Evolutionary conservation across 2,113 vertebrate species (phyloP).

Genomic region (Apeltes quadracus): DNA sequence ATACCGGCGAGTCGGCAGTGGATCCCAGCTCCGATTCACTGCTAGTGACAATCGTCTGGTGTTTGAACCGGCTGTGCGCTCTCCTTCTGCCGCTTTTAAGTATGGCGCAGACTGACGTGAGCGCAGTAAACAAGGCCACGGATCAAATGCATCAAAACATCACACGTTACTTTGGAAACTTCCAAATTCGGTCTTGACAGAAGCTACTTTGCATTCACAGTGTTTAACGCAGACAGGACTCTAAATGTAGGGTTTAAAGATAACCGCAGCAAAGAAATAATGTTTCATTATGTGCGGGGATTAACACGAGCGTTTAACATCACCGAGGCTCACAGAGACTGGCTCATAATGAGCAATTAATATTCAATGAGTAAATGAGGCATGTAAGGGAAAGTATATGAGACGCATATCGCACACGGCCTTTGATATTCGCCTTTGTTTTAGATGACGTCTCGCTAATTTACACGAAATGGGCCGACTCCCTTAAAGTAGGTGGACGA

Average conservation of each 20-base stretch:
- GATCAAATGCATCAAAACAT: constrained; percentile 21
- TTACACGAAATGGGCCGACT: neutral
- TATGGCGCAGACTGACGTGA: neutral
- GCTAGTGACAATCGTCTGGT: constrained; percentile 5
- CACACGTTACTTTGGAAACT: neutral
- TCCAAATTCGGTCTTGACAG: neutral
- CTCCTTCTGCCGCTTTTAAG: neutral
- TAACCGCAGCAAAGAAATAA: constrained; percentile 13
- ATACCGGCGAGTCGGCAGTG: constrained; percentile 16
- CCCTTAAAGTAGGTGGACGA: neutral
- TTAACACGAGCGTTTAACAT: constrained; percentile 7
- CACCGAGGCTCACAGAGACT: neutral
- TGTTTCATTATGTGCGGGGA: constrained; percentile 15
- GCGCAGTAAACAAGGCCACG: neutral
- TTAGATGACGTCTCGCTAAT: neutral
- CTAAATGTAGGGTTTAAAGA: constrained; percentile 18
- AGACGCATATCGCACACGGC: neutral
- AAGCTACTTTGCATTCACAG: constrained; percentile 8
- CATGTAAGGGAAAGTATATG: constrained; percentile 1
- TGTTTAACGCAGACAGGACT: constrained; percentile 4
- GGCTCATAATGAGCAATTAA: constrained; percentile 24
- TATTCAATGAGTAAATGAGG: constrained; percentile 30
- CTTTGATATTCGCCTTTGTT: constrained; percentile 11
- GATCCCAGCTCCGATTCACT: constrained; percentile 13
- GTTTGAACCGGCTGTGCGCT: neutral